Percentiles rank a stretch among this genome's conserved stretches.
Conservation (phyloP, 2,888 invertebrate species). For the Patella pellucida region DNA sequence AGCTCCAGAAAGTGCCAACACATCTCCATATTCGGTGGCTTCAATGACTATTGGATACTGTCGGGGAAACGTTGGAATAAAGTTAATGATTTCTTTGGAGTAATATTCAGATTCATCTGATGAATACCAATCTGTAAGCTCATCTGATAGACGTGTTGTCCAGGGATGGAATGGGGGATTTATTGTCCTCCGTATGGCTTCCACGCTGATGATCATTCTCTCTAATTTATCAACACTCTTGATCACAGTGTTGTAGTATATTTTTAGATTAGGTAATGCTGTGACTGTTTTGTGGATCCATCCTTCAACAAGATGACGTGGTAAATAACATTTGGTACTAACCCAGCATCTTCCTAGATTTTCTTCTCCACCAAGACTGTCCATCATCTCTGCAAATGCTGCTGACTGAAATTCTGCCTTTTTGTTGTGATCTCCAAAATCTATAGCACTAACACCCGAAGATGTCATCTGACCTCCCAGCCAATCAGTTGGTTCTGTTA, state of each 20-base stretch:
- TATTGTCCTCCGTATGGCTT: conserved; percentile 25
- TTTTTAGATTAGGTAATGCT: conserved; percentile 25
- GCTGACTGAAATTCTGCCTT: conserved; percentile 25
- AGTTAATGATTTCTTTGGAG: conserved; percentile 20
- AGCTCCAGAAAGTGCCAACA: conserved; percentile 31
- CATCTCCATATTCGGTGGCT: conserved; percentile 33
- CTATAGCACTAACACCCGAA: conserved; percentile 34
- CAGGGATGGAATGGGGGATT: conserved; percentile 20
- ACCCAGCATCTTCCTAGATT: conserved; percentile 39
- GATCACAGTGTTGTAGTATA: conserved; percentile 36
- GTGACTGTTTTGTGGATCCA: conserved; percentile 25
- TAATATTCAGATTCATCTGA: conserved; percentile 25
- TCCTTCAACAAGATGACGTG: conserved; percentile 27
- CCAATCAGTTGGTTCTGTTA: conserved; percentile 41
- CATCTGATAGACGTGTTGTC: conserved; percentile 21
- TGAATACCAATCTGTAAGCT: conserved; percentile 34
- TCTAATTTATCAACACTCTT: conserved; percentile 18
- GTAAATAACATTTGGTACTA: conserved; percentile 33
- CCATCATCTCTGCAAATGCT: conserved; percentile 32
- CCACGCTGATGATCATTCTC: conserved; percentile 17
- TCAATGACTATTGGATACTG: conserved; percentile 28
- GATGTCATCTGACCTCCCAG: conserved; percentile 38
- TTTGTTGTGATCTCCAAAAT: conserved; percentile 30
- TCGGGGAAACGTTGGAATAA: not conserved
- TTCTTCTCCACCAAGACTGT: conserved; percentile 22